phyloP scores from a whole-genome alignment of 2,888 invertebrate species.

The Drosophila fulvimacula region DNA sequence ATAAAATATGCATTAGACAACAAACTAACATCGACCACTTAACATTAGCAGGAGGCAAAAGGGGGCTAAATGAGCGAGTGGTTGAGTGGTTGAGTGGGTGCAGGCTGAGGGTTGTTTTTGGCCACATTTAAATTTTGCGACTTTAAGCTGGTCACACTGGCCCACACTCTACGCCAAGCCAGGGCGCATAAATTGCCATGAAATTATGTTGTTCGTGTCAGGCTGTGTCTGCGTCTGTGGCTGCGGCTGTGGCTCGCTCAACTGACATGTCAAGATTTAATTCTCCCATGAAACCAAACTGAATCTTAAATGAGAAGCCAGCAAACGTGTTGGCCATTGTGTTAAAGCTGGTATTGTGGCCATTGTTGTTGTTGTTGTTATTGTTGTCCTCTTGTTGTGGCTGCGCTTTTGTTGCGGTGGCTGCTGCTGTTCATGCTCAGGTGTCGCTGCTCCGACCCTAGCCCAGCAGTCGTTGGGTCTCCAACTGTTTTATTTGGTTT shows the following conservation, averaged over 20 bases:
- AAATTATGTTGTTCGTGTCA: constrained; percentile 74
- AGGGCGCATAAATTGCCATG: constrained; percentile 63
- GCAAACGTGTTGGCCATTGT: constrained; percentile 46
- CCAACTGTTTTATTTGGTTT: constrained; percentile 68
- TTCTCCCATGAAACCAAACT: constrained; percentile 78
- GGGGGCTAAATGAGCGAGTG: background rate
- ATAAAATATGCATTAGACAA: constrained; percentile 68
- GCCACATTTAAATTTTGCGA: constrained; percentile 43
- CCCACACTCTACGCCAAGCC: constrained; percentile 2
- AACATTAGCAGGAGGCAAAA: constrained; percentile 28
- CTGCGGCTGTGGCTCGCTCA: constrained; percentile 39
- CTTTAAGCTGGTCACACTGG: constrained; percentile 38
- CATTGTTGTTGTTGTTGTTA: constrained; percentile 25
- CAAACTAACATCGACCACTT: constrained; percentile 54
- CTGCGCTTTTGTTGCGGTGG: constrained; percentile 40
- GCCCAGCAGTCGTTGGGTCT: constrained; percentile 20
- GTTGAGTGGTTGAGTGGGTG: too few relatives aligned
- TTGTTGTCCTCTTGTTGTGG: constrained; percentile 59
- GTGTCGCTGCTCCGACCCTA: constrained; percentile 30
- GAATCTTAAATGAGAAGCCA: constrained; percentile 80
- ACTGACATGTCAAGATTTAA: constrained; percentile 73
- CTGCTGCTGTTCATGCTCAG: constrained; percentile 34
- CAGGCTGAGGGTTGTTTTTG: constrained; percentile 24
- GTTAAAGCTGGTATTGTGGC: constrained; percentile 24
- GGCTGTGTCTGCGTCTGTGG: constrained; percentile 33